Evolutionary conservation across 2,113 vertebrate species (phyloP), one percentile per base, ranked within the genome.

Genomic region (Myotis davidii): DNA sequence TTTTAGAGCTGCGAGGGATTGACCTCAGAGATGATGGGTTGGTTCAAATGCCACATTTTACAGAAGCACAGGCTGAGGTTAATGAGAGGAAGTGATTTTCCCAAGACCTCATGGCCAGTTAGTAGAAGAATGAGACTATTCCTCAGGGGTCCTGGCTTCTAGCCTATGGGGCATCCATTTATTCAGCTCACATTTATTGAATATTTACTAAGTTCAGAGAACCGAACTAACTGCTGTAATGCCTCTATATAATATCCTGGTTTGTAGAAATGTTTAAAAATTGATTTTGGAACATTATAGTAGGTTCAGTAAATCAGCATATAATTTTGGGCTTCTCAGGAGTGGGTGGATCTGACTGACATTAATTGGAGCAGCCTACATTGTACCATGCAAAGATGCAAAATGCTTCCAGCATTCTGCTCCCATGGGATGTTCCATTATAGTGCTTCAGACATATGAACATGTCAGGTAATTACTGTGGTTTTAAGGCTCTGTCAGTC

Each of bases 261-360:
- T 42, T 96, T 91, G 73, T 39, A 65, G 86, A 91, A 77, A 88
- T 69, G 52, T 87, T 90, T 92, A 89, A 85, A 90, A 78, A 54
- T 85, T 87, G 42, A 92, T 92, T 94, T 94, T 64, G 25, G 34
- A 72, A 34, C 45, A 34, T 87, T 56, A 76, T 37, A 37, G 3
- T 50, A 76, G 27, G 7, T 77, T 95, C 73, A 88, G 42, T 88
- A 94, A 81, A 64, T 92, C 88, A 85, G 77, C 45, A 25, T 88
- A 32, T 69, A 34, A 72, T 87, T 95, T 85, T 50, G 27, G n/a
- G 27, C 42, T 82, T 85, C 91, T 96, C 50, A 79, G 65, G 70
- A 88, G 82, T 69, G 67, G 37, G 42, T 18, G 27, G 32, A n/a
- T 21, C 54, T 78, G 56, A 67, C 27, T 50, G 45, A 83, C 32